Evolutionary conservation across 2,888 invertebrate genomes (phyloP).

Genomic region (Prenolepis imparis): DNA sequence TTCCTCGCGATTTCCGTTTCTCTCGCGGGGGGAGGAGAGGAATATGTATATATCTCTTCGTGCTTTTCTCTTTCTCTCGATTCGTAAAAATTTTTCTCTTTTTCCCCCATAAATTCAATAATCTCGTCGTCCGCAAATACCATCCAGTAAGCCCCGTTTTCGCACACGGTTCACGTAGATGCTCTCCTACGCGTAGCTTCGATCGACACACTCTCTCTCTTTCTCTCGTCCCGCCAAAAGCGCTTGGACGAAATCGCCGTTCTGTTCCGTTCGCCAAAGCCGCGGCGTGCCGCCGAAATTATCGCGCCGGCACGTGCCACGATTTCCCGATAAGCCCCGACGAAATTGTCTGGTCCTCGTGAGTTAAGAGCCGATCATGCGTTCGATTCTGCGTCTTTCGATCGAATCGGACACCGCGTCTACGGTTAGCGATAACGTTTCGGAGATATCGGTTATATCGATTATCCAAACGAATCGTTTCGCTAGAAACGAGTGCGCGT

Average conservation of each 20-base stretch:
- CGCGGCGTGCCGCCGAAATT: conserved; percentile 58
- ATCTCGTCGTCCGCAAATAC: conserved; percentile 54
- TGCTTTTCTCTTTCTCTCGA: not conserved
- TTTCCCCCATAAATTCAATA: conserved; percentile 58
- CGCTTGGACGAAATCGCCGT: conserved; percentile 48
- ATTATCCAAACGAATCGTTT: not conserved
- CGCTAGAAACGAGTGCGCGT: not conserved
- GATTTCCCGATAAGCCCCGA: conserved; percentile 44
- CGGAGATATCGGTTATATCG: not conserved
- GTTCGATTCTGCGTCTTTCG: conserved; percentile 26
- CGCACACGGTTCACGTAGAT: conserved; percentile 54
- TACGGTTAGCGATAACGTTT: conserved; percentile 8
- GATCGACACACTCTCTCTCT: conserved; percentile 26
- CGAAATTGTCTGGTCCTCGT: conserved; percentile 31
- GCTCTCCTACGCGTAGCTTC: conserved; percentile 41
- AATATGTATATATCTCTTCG: not conserved
- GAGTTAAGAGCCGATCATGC: conserved; percentile 48
- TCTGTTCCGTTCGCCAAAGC: conserved; percentile 47
- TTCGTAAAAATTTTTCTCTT: conserved; percentile 29
- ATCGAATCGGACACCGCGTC: not conserved
- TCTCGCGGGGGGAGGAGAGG: not conserved
- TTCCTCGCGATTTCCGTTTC: conserved; percentile 1
- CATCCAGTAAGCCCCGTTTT: conserved; percentile 43
- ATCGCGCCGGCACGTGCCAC: conserved; percentile 51
- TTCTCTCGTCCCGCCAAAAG: not conserved